Evolutionary conservation across 2,797 vertebrate species (phyloP).

Genomic region (Intellagama lesueurii): DNA sequence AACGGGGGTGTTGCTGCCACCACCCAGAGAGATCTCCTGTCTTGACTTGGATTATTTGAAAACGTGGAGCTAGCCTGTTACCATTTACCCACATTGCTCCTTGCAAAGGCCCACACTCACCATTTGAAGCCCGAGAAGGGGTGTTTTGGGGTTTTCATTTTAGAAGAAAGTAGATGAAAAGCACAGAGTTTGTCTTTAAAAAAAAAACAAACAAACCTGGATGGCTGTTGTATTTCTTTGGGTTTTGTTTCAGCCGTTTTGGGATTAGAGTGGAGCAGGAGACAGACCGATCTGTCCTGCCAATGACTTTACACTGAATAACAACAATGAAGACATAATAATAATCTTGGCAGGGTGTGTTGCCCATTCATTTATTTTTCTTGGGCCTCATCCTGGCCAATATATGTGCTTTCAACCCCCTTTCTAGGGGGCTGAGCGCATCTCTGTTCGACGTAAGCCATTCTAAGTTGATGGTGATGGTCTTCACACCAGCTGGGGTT

Average conservation of each 20-base stretch:
- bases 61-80: not conserved
- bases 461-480: too few species aligned
- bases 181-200: not conserved
- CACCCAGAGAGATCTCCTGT: not conserved
- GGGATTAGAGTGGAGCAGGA: not conserved
- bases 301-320: not conserved
- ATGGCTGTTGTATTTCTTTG: not conserved
- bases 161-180: not conserved
- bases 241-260: not conserved
- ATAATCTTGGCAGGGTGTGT: not conserved
- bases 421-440: not conserved
- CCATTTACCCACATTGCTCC: not conserved
- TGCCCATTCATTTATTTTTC: not conserved
- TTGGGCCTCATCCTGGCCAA: not conserved
- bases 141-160: not conserved
- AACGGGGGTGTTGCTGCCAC: not conserved
- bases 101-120: conserved; percentile 5
- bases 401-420: not conserved
- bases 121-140: not conserved
- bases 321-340: not conserved
- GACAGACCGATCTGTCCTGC: not conserved
- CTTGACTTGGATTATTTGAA: not conserved
- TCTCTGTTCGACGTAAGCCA: too few species aligned
- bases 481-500: too few species aligned
- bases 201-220: not conserved